phyloP scores from a whole-genome alignment of 2,113 vertebrate genomes.

The Apeltes quadracus region DNA sequence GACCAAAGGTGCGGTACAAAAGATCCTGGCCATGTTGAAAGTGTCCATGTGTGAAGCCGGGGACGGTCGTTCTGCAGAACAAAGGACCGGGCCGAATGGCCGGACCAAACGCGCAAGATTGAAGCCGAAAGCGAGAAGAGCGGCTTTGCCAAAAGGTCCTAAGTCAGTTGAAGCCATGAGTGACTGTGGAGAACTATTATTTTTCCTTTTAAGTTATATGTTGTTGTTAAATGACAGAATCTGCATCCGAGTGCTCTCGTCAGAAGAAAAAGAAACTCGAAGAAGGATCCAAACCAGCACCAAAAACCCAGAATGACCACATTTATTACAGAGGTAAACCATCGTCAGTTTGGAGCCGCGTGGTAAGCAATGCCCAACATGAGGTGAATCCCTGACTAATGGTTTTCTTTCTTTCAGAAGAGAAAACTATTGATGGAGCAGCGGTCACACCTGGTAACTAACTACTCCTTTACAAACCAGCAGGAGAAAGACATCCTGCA shows the following conservation, averaged over 20 bases:
- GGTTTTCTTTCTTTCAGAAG: background rate
- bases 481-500: background rate
- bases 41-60: constrained; percentile 23
- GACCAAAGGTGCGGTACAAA: constrained; percentile 46
- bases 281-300: background rate
- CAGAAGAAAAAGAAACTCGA: constrained; percentile 20
- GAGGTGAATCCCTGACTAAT: background rate
- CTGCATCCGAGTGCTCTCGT: background rate
- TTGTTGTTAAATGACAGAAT: constrained; percentile 3
- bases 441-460: background rate
- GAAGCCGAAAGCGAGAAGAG: background rate
- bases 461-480: background rate
- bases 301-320: background rate
- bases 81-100: background rate
- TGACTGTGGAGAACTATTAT: background rate
- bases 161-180: background rate
- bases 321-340: constrained; percentile 25
- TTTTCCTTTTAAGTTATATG: background rate
- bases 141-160: background rate
- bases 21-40: constrained; percentile 48
- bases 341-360: background rate
- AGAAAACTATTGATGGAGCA: background rate
- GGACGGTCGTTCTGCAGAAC: constrained; percentile 6
- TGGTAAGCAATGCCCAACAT: background rate
- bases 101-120: background rate